Percentiles rank a stretch among this genome's conserved stretches.
Evolutionary conservation across 92 coral and sea anemone species (phyloP).

Genomic region (Zoanthus sansibaricus): DNA sequence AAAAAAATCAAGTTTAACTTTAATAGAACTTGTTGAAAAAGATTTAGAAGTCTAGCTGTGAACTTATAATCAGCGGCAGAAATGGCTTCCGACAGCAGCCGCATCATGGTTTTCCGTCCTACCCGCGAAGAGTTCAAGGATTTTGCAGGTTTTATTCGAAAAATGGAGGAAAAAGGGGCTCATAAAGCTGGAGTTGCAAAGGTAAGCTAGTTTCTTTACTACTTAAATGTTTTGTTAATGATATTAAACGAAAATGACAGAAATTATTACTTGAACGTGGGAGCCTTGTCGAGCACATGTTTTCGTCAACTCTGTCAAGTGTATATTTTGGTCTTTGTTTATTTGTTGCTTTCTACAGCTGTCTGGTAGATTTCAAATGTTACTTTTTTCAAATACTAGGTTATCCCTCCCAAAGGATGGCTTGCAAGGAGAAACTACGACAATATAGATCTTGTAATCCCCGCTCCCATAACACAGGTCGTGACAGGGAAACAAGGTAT

Average conservation of each 20-base stretch:
- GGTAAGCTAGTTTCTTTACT: slow-evolving; percentile 58
- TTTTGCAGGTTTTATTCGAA: slow-evolving; percentile 87
- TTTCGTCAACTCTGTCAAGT: neutral
- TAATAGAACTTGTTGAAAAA: neutral
- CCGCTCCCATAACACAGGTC: slow-evolving; percentile 95
- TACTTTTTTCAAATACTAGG: slow-evolving; percentile 49
- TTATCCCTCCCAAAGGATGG: slow-evolving; percentile 99
- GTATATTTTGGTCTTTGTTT: neutral
- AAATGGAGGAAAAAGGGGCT: slow-evolving; percentile 96
- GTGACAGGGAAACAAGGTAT: slow-evolving; percentile 96
- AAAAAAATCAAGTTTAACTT: neutral
- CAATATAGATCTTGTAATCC: slow-evolving; percentile 79
- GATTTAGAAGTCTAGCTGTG: neutral
- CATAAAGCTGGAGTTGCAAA: slow-evolving; percentile 95
- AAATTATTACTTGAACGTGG: neutral
- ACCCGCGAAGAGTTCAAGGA: slow-evolving; percentile 89
- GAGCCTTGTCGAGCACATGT: slow-evolving; percentile 29
- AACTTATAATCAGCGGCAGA: neutral
- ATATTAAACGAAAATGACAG: neutral
- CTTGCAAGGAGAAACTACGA: slow-evolving; percentile 82
- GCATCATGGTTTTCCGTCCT: slow-evolving; percentile 97
- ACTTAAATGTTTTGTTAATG: neutral
- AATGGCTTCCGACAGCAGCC: slow-evolving; percentile 85
- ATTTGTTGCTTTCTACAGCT: neutral
- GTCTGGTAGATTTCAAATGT: neutral